Conservation (phyloP, 2,113 vertebrate species). For the Ceyx margarethae region DNA sequence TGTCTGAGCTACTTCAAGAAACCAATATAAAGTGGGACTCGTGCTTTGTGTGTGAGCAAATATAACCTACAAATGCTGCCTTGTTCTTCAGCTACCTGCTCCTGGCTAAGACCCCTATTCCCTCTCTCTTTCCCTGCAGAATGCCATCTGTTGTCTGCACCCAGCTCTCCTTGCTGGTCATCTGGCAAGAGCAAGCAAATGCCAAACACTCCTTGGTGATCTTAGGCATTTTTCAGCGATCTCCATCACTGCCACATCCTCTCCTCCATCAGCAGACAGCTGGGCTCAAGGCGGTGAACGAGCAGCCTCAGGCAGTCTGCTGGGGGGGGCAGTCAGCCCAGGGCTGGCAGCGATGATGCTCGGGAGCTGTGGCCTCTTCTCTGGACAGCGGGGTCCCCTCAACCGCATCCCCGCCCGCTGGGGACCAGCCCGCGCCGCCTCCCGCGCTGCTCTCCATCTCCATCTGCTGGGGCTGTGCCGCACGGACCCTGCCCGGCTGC, state of each 20-base stretch:
- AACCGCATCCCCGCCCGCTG: too few relatives aligned
- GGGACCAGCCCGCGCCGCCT: too few relatives aligned
- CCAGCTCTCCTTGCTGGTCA: background rate
- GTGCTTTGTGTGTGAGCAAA: background rate
- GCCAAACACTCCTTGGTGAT: background rate
- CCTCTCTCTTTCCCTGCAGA: background rate
- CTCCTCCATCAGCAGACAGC: background rate
- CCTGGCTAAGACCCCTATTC: background rate
- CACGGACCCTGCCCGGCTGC: too few relatives aligned
- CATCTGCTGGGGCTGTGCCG: conserved; percentile 40
- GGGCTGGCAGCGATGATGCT: conserved; percentile 29
- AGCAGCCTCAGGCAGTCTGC: conserved; percentile 55
- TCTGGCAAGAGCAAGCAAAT: background rate
- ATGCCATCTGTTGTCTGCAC: rapidly evolving
- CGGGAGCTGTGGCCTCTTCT: conserved; percentile 29
- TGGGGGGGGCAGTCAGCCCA: background rate
- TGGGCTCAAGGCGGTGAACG: background rate
- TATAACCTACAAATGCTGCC: background rate
- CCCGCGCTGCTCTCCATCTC: conserved; percentile 29
- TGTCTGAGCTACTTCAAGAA: background rate
- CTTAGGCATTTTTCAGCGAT: background rate
- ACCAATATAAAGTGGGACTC: background rate
- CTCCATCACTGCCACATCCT: background rate
- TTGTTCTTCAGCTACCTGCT: background rate
- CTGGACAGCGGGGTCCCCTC: background rate